Evolutionary conservation across 2,888 invertebrate genomes (phyloP).

Genomic region (Galeruca laticollis): DNA sequence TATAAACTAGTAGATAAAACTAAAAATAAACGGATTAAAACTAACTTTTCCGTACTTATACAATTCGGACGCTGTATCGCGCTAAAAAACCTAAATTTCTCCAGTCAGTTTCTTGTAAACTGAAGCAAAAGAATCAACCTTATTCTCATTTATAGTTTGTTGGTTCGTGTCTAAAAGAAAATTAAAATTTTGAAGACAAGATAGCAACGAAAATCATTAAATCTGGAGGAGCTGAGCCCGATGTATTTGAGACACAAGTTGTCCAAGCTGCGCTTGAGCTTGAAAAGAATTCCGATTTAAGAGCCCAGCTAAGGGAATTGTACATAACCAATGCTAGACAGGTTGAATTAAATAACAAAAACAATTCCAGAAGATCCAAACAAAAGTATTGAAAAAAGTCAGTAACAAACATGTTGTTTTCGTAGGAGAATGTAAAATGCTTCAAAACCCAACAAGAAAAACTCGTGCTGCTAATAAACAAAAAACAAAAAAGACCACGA

Average conservation of each 20-base stretch:
- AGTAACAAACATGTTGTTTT: conserved; percentile 99
- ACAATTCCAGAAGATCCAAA: conserved; percentile 98
- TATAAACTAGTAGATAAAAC: background rate
- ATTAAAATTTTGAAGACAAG: too few relatives aligned
- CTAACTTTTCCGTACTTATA: too few relatives aligned
- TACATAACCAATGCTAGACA: conserved; percentile 95
- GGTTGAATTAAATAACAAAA: conserved; percentile 94
- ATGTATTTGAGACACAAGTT: conserved; percentile 92
- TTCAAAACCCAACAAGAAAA: conserved; percentile 97
- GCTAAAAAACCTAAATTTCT: too few relatives aligned
- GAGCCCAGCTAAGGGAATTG: conserved; percentile 94
- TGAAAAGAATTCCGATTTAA: conserved; percentile 97
- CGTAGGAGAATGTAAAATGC: conserved; percentile 96
- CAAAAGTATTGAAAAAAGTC: conserved; percentile 98
- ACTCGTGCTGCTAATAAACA: conserved; percentile 83
- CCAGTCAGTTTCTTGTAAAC: too few relatives aligned
- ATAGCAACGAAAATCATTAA: conserved; percentile 91
- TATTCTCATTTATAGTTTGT: too few relatives aligned
- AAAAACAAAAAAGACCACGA: conserved; percentile 83
- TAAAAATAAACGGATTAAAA: conserved; percentile 14
- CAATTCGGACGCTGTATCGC: too few relatives aligned
- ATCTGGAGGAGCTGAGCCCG: conserved; percentile 90
- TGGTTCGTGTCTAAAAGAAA: too few relatives aligned
- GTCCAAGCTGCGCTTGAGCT: conserved; percentile 96
- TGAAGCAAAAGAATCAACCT: too few relatives aligned